These are phyloP conservation scores for Escarpia spicata DNA, from an alignment of 2,888 invertebrate species.

Conservation along the genomic window DNA sequence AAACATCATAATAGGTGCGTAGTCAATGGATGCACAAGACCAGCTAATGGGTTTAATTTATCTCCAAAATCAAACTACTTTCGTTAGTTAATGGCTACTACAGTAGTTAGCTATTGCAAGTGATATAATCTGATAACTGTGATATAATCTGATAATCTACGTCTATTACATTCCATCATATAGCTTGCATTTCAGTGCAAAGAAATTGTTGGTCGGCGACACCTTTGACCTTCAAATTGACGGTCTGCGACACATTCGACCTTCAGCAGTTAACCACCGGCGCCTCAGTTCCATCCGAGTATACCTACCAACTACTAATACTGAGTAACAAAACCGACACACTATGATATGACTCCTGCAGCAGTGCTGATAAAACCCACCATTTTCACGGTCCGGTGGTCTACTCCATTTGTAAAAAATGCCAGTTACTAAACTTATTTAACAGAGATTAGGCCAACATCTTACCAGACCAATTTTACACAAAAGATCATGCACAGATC, in stretches of 20 bases:
- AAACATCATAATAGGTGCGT: constrained; percentile 6
- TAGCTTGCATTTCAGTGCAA: not conserved
- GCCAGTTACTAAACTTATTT: too few relatives aligned
- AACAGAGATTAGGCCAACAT: too few relatives aligned
- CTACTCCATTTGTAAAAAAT: not conserved
- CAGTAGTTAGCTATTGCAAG: not conserved
- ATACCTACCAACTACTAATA: constrained; percentile 4
- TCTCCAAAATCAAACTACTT: not conserved
- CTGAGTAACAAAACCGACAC: constrained; percentile 12
- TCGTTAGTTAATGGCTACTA: not conserved
- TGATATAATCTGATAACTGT: not conserved
- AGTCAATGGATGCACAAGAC: not conserved
- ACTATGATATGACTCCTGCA: constrained; percentile 16
- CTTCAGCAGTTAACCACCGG: constrained; percentile 13
- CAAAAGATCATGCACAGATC: not conserved
- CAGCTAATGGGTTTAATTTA: not conserved
- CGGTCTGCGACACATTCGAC: not conserved
- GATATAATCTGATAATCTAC: not conserved
- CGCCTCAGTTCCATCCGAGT: not conserved
- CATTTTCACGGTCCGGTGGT: not conserved
- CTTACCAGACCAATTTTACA: not conserved
- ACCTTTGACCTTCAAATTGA: not conserved
- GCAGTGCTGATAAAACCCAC: not conserved
- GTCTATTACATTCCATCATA: not conserved
- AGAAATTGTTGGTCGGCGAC: not conserved